Evolutionary conservation across 2,888 invertebrate species (phyloP).

Genomic region (Pimpla rufipes): DNA sequence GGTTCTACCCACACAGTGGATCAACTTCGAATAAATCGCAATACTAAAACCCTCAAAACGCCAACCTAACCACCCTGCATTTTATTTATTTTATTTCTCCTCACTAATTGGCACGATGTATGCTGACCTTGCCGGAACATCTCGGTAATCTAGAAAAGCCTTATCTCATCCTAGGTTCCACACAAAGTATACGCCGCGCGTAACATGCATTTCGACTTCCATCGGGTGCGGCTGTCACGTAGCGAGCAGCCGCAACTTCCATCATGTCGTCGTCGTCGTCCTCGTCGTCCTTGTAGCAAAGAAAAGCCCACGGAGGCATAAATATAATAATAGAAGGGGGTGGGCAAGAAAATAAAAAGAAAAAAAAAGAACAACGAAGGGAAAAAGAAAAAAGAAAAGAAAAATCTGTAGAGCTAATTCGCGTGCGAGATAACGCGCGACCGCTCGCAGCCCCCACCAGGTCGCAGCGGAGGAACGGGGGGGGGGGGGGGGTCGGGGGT

Average conservation of each 20-base stretch:
- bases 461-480: too few species aligned
- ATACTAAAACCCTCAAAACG: too few species aligned
- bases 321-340: conserved; percentile 50
- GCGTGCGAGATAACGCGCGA: conserved; percentile 83
- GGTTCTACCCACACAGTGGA: too few species aligned
- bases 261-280: conserved; percentile 1
- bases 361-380: conserved; percentile 68
- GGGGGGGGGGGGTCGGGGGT: conserved; percentile 27
- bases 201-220: not conserved
- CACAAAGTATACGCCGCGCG: too few species aligned
- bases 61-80: too few species aligned
- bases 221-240: not conserved
- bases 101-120: not conserved
- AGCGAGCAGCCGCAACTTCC: not conserved
- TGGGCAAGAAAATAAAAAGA: conserved; percentile 16
- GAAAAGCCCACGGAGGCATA: conserved; percentile 20
- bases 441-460: conserved; percentile 58
- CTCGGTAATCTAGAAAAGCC: not conserved
- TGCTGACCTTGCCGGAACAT: not conserved
- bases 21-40: too few species aligned
- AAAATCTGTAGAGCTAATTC: conserved; percentile 84
- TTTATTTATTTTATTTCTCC: not conserved
- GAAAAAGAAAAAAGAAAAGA: conserved; percentile 66
- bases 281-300: not conserved
- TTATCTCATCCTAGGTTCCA: too few species aligned